phyloP scores from a whole-genome alignment of 2,888 invertebrate genomes.

The Deroplatys truncata region DNA sequence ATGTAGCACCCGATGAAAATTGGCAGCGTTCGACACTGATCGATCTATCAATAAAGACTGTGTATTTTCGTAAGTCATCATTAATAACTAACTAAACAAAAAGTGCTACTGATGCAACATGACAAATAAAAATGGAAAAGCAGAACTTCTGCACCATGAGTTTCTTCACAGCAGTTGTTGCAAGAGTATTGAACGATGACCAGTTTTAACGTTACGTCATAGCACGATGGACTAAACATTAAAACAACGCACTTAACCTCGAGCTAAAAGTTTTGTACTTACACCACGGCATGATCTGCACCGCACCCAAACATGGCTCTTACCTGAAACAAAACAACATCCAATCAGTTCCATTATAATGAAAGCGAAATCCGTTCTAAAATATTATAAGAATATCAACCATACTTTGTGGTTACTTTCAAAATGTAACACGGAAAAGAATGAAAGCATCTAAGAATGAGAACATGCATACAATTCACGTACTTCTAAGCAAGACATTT shows the following conservation, averaged over 20 bases:
- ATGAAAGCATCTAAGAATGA: not conserved
- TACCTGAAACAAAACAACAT: not conserved
- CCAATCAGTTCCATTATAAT: not conserved
- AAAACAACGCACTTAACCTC: not conserved
- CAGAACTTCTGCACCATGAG: not conserved
- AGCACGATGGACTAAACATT: not conserved
- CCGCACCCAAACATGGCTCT: not conserved
- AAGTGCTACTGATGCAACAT: not conserved
- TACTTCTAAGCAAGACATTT: no score
- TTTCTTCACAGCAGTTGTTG: not conserved
- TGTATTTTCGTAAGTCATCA: not conserved
- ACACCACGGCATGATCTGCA: not conserved
- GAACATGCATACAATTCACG: no score
- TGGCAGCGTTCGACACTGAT: not conserved
- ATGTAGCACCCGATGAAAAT: not conserved
- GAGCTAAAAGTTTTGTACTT: not conserved
- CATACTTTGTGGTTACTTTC: not conserved
- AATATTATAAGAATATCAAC: not conserved
- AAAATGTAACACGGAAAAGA: not conserved
- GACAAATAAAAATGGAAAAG: not conserved
- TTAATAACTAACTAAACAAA: not conserved
- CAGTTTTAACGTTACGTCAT: not conserved
- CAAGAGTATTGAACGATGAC: not conserved
- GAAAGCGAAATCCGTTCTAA: not conserved
- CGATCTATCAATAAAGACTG: not conserved